Conservation (phyloP, 2,888 invertebrate genomes). For the Entomobrya proxima region DNA sequence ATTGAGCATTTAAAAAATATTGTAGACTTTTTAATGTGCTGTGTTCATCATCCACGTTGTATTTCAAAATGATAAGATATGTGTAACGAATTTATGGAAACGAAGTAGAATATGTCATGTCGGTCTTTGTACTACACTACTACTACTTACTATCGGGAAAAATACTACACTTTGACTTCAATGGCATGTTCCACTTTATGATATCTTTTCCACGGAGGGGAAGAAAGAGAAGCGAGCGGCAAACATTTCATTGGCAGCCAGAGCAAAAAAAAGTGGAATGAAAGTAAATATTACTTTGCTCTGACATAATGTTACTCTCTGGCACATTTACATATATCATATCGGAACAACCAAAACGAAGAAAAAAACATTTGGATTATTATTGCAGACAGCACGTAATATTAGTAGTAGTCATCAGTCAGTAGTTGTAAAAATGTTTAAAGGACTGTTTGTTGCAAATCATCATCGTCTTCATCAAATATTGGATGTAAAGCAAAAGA, state of each 20-base stretch:
- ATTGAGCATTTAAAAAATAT: constrained; percentile 13
- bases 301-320: constrained; percentile 66
- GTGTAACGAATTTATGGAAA: constrained; percentile 68
- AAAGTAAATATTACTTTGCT: constrained; percentile 65
- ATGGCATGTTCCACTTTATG: constrained; percentile 24
- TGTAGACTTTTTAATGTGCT: constrained; percentile 53
- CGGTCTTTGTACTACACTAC: constrained; percentile 46
- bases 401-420: constrained; percentile 32
- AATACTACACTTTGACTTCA: constrained; percentile 45
- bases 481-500: constrained; percentile 30
- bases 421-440: constrained; percentile 45
- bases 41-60: constrained; percentile 56
- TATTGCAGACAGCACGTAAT: constrained; percentile 42
- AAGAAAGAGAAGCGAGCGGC: constrained; percentile 36
- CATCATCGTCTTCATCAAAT: constrained; percentile 51
- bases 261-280: constrained; percentile 32
- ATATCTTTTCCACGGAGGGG: constrained; percentile 8
- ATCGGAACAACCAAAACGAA: constrained; percentile 60
- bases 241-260: constrained; percentile 61
- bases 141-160: constrained; percentile 21
- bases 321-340: constrained; percentile 67
- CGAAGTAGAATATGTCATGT: constrained; percentile 66
- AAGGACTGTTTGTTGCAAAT: constrained; percentile 65
- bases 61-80: constrained; percentile 69
- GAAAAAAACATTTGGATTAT: constrained; percentile 58